A percentile compares a stretch with the other conserved stretches of the same genome.
Evolutionary conservation across 2,113 vertebrate genomes (phyloP).

Genomic region (Australoheros scitulus): DNA sequence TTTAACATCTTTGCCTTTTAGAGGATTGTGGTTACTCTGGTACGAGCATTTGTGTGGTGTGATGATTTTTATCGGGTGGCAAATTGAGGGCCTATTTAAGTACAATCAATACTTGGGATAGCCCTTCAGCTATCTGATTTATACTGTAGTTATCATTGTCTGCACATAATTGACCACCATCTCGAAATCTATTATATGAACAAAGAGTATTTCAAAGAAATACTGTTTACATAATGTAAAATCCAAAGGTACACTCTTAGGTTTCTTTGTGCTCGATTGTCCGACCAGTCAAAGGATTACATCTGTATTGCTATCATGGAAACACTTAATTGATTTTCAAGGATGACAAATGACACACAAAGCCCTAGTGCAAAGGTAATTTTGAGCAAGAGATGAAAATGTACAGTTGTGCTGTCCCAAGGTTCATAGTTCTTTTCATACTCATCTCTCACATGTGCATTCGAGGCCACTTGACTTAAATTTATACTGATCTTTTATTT

Average conservation of each 20-base stretch:
- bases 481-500: constrained; percentile 99
- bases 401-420: constrained; percentile 74
- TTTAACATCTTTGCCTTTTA: constrained; percentile 20
- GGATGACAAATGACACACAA: constrained; percentile 78
- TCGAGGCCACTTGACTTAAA: constrained; percentile 87
- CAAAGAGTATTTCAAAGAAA: constrained; percentile 18
- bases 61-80: constrained; percentile 7
- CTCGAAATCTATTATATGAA: constrained; percentile 15
- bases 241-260: constrained; percentile 6
- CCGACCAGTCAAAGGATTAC: constrained; percentile 62
- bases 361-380: constrained; percentile 75
- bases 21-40: not conserved
- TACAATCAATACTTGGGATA: constrained; percentile 37
- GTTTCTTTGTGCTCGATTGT: constrained; percentile 42
- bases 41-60: not conserved
- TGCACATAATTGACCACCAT: constrained; percentile 33
- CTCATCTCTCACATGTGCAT: constrained; percentile 80
- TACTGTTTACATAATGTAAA: constrained; percentile 30
- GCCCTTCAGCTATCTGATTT: constrained; percentile 20
- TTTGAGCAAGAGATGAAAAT: constrained; percentile 74
- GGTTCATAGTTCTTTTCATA: constrained; percentile 77
- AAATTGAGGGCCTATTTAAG: constrained; percentile 17
- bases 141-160: not conserved
- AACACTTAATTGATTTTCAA: constrained; percentile 81
- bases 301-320: constrained; percentile 71